phyloP scores from a whole-genome alignment of 2,113 vertebrate species.

The Brachypteracias leptosomus region DNA sequence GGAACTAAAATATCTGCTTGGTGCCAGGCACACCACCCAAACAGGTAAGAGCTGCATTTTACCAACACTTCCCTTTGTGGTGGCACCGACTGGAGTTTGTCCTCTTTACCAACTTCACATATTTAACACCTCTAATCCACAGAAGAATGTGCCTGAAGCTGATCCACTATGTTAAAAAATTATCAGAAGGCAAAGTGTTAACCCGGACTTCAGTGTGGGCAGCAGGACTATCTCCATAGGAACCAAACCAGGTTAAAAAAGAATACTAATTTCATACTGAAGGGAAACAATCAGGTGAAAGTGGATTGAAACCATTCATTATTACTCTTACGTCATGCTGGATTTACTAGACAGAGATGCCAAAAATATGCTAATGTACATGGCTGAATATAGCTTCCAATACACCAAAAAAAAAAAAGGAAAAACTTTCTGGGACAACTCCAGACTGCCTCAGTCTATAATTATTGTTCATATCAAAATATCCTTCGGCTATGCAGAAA shows the following conservation, averaged over 20 bases:
- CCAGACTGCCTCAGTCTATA: not conserved
- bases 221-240: not conserved
- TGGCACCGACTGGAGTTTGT: not conserved
- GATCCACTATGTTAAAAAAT: not conserved
- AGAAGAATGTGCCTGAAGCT: not conserved
- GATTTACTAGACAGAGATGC: not conserved
- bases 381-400: not conserved
- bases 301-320: not conserved
- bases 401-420: not conserved
- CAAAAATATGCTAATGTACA: not conserved
- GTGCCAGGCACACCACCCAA: not conserved
- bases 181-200: not conserved
- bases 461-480: constrained; percentile 7
- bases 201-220: not conserved
- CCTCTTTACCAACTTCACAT: not conserved
- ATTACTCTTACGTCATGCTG: not conserved
- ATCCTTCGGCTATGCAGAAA: not conserved
- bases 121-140: not conserved
- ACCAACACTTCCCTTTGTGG: not conserved
- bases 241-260: not conserved
- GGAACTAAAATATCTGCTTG: not conserved
- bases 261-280: not conserved
- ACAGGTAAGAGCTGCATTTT: not conserved
- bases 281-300: not conserved
- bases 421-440: not conserved